A percentile compares a stretch with the other conserved stretches of the same genome.
Evolutionary conservation across 37 sponge, comb jelly and placozoan species (phyloP).

Genomic region (Beroe ovata): DNA sequence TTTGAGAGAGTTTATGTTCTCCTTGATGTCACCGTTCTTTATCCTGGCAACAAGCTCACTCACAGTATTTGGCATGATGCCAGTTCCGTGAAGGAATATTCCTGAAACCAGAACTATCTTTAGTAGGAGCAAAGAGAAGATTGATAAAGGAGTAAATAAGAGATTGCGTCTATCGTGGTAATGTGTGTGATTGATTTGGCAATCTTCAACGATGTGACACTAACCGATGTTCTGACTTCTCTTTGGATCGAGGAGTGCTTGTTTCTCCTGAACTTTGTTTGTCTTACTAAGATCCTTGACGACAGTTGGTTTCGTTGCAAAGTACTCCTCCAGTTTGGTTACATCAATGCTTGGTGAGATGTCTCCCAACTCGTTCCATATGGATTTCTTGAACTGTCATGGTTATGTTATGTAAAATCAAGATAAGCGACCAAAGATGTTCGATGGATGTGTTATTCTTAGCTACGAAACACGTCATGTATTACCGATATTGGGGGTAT

Average conservation of each 20-base stretch:
- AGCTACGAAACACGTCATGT: too few relatives aligned
- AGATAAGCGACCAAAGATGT: too few relatives aligned
- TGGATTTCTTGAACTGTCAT: conserved; percentile 43
- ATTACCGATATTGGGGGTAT: conserved; percentile 37
- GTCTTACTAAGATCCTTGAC: background rate
- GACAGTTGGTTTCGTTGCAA: background rate
- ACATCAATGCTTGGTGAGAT: conserved; percentile 39
- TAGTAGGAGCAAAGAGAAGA: too few relatives aligned
- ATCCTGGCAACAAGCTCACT: conserved; percentile 13
- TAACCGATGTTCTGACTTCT: conserved; percentile 35
- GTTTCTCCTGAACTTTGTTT: conserved; percentile 26
- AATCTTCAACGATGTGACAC: too few relatives aligned
- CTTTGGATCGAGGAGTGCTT: background rate
- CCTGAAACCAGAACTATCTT: background rate
- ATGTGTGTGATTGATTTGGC: too few relatives aligned
- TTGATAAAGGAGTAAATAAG: too few relatives aligned
- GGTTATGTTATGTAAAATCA: too few relatives aligned
- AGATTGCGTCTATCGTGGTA: too few relatives aligned
- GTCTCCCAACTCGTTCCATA: conserved; percentile 30
- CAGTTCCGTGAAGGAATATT: conserved; percentile 60
- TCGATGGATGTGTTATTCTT: too few relatives aligned
- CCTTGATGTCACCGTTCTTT: conserved; percentile 26
- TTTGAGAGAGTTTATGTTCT: conserved; percentile 27
- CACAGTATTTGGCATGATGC: background rate
- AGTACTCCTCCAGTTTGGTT: conserved; percentile 22